Base-by-base conservation (phyloP, 2,113 vertebrate genomes). In the Oceanites oceanicus region DNA sequence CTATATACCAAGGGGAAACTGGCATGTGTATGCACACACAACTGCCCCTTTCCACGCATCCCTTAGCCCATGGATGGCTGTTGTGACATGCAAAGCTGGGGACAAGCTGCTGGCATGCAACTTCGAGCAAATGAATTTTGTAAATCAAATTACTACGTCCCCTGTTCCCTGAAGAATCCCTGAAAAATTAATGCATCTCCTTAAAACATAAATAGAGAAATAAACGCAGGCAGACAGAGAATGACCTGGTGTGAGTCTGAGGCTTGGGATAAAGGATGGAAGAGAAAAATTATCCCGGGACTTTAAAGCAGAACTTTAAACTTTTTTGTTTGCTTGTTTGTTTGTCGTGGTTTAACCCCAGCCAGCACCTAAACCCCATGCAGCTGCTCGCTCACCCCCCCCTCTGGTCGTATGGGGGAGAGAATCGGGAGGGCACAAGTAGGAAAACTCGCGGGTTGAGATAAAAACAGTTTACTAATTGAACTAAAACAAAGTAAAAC, bases 31-130 rank as follows among this genome's bases (percentile, higher is more conserved):
- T 3, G 18, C 0, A 9, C 26, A 58, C n/a, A 23, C 34, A 5
- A 11, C n/a, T 61, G 34, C 42, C 77, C 27, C 36, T 76, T 10
- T 66, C 65, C 55, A 0, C 0, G 3, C 3, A 10, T 49, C 65
- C 91, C 74, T 7, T 10, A 13, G 21, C 52, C 34, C n/a, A 11
- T 22, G 77, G 63, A 27, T 2, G 1, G 73, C 90, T 77, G 81
- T 73, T 77, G 70, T 23, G 73, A 21, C 81, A 53, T 3, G 0
- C 36, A 45, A 63, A 5, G 44, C 55, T 27, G 15, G 62, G 67
- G 32, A 88, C 18, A n/a, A 74, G 83, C 62, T 79, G 89, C 71
- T 79, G 44, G 72, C 79, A 61, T 14, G 18, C 36, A 59, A 49
- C 58, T 6, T 30, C 0, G 2, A 15, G 49, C 82, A 80, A 58